phyloP scores from a whole-genome alignment of 2,113 vertebrate genomes.

The Neolamprologus kungweensis region DNA sequence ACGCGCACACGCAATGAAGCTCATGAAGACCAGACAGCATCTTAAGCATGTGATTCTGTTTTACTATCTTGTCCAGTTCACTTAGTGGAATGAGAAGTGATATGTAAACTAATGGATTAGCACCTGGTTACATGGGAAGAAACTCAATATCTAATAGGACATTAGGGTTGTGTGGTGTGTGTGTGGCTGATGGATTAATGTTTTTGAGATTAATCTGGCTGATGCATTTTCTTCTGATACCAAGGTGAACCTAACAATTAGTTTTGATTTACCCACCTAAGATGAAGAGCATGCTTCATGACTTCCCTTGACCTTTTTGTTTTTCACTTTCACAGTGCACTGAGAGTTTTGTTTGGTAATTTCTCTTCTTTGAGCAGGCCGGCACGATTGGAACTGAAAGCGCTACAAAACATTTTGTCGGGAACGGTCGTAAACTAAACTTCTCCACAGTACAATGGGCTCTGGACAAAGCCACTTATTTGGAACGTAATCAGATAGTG shows the following conservation, averaged over 20 bases:
- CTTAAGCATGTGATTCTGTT: not conserved
- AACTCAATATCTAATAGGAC: not conserved
- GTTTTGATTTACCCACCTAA: not conserved
- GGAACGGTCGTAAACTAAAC: fast-evolving
- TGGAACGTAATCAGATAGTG: not conserved
- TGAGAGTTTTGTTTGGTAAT: not conserved
- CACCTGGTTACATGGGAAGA: not conserved
- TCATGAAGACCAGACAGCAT: not conserved
- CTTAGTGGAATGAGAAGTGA: not conserved
- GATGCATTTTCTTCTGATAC: not conserved
- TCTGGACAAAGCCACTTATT: not conserved
- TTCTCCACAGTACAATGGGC: not conserved
- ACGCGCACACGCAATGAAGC: fast-evolving
- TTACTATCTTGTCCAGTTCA: not conserved
- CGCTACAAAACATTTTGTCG: not conserved
- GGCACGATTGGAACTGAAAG: not conserved
- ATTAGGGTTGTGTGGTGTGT: not conserved
- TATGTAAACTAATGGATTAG: not conserved
- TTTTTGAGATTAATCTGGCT: not conserved
- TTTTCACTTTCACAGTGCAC: not conserved
- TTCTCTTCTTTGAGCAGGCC: not conserved
- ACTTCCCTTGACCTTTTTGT: not conserved
- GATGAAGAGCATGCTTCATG: not conserved
- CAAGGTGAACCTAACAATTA: not conserved
- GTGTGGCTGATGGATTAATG: not conserved